Base-by-base conservation (phyloP, 2,797 vertebrate genomes). In the Chromobotia macracanthus region DNA sequence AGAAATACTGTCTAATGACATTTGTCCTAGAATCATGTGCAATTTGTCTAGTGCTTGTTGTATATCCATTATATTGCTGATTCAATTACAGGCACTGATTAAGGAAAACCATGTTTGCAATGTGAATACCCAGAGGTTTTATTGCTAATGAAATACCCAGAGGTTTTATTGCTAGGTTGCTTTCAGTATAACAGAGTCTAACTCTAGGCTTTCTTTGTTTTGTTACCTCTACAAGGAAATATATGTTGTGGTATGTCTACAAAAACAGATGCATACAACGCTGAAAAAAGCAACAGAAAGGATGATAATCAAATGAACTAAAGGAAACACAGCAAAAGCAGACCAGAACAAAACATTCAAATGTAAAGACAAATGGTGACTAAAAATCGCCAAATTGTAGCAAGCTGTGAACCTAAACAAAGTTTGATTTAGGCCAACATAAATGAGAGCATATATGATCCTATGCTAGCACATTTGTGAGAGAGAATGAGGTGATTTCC, bases 311-410 rank as follows among this genome's bases (percentile, higher is more conserved):
- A 31, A 69, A 70, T 65, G 9, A 50, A 71, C 50, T 28, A 56
- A 46, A 81, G 21, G 7, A 79, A 73, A 56, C 6, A 60, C 18
- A 53, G 64, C 66, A 72, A 2, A 21, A 65, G 75, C 31, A 83
- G 80, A 82, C 46, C 51, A 80, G 35, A 19, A 77, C 48, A 28
- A 80, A 77, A 58, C 75, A 53, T 69, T 64, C 80, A 65, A 80
- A 19, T 68, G 23, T 58, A 55, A 65, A 19, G 64, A 75, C 23
- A 81, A 65, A 81, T 83, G 84, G 75, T 75, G 41, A 48, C 25
- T 19, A 10, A 55, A 64, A 66, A 64, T 66, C 19, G 6, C 46
- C 55, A 80, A 80, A 80, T 79, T 55, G 46, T 23, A 58, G 44
- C 41, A 74, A 72, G 55, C 65, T 66, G 46, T 63, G 69, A 67